These are phyloP conservation scores for Heliconius ismenius DNA, from an alignment of 2,888 invertebrate genomes.

Conservation along the genomic window DNA sequence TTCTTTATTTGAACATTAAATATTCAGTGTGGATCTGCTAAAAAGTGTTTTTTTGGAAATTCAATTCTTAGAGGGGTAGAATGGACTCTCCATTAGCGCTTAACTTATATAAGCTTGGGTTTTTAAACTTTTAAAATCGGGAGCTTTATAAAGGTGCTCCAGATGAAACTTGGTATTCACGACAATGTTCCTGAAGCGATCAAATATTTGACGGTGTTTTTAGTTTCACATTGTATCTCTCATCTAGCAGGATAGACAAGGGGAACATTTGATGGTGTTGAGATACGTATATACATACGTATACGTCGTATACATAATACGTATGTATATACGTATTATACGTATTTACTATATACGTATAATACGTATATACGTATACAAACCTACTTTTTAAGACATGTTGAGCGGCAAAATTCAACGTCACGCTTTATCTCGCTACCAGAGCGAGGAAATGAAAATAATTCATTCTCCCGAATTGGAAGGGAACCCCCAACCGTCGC, in stretches of 20 bases:
- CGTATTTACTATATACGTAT: no score
- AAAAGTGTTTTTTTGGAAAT: not conserved
- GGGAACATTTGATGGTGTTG: no score
- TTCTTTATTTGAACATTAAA: not conserved
- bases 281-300: no score
- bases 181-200: not conserved
- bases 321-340: no score
- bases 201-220: not conserved
- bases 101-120: not conserved
- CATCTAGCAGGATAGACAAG: no score
- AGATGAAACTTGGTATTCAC: conserved; percentile 9
- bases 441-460: not conserved
- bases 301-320: no score
- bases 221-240: not conserved
- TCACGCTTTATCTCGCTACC: no score
- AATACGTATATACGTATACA: no score
- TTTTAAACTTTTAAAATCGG: conserved; percentile 14
- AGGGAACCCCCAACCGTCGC: not conserved
- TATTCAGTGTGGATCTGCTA: not conserved
- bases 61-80: not conserved
- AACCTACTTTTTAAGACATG: no score
- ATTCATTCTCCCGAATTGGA: not conserved
- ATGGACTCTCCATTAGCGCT: not conserved
- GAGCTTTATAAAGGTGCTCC: not conserved
- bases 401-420: no score